Percentiles rank a stretch among this genome's conserved stretches.
Conservation (phyloP, 2,888 invertebrate species). For the Lycophotia porphyrea region DNA sequence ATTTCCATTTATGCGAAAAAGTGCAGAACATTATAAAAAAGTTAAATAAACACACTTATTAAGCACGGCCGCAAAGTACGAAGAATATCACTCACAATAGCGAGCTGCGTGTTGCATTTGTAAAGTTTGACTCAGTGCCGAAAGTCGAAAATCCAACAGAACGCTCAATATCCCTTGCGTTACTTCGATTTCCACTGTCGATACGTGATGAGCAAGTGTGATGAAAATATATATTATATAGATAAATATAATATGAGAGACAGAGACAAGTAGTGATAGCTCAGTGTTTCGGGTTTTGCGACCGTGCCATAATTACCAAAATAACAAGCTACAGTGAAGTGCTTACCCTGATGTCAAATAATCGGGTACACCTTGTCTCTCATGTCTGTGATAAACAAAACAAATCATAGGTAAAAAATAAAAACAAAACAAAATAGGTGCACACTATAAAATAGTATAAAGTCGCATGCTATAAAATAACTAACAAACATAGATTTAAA, state of each 20-base stretch:
- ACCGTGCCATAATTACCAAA: slow-evolving; percentile 19
- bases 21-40: slow-evolving; percentile 16
- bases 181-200: background rate
- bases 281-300: background rate
- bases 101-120: background rate
- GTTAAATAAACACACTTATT: slow-evolving; percentile 29
- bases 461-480: slow-evolving; percentile 42
- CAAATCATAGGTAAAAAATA: slow-evolving; percentile 78
- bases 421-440: slow-evolving; percentile 70
- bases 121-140: background rate
- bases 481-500: background rate
- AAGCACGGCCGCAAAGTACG: slow-evolving; percentile 4
- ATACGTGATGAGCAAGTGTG: background rate
- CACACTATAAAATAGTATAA: slow-evolving; percentile 25
- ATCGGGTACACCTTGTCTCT: slow-evolving; percentile 87
- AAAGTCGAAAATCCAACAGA: background rate
- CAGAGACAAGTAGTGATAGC: background rate
- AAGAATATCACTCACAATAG: background rate
- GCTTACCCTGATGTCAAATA: slow-evolving; percentile 90
- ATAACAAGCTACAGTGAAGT: slow-evolving; percentile 70
- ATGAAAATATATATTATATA: too few relatives aligned
- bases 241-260: background rate
- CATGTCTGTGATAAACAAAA: slow-evolving; percentile 88
- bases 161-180: background rate
- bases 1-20: slow-evolving; percentile 9